Percentiles rank a stretch among this genome's conserved stretches.
Conservation (phyloP, 2,888 invertebrate species). For the Drosophila demipolita region DNA sequence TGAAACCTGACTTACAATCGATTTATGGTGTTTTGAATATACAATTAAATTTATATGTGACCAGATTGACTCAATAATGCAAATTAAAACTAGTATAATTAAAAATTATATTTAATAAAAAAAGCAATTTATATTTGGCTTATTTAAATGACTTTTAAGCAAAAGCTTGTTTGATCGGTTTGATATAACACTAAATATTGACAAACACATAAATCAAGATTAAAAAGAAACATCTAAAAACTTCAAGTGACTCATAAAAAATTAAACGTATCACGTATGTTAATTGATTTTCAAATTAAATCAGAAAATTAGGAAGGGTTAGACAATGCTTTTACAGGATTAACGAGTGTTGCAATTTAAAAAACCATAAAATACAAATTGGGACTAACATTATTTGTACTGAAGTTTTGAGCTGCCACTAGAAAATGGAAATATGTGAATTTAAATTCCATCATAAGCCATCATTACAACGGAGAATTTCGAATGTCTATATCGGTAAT, state of each 20-base stretch:
- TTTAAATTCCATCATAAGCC: neutral
- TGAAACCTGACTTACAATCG: neutral
- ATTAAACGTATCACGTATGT: neutral
- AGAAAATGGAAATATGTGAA: conserved; percentile 1
- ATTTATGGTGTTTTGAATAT: neutral
- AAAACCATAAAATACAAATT: neutral
- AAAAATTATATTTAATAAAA: neutral
- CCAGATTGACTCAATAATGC: conserved; percentile 2
- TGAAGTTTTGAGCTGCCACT: conserved; percentile 3
- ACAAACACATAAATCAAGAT: neutral
- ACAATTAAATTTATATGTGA: conserved; percentile 3
- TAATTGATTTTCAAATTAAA: neutral
- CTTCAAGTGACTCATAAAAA: neutral
- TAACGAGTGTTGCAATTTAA: neutral
- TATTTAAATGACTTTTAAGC: neutral
- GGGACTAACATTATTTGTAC: conserved; percentile 18
- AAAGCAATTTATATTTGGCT: neutral
- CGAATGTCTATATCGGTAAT: neutral
- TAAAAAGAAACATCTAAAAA: neutral
- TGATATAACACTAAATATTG: neutral
- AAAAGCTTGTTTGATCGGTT: conserved; percentile 5
- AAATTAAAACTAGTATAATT: neutral
- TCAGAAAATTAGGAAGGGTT: neutral
- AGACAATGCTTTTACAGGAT: neutral
- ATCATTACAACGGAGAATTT: neutral